A percentile compares a stretch with the other conserved stretches of the same genome.
phyloP scores from a whole-genome alignment of 2,113 vertebrate genomes.

The Sialia sialis region DNA sequence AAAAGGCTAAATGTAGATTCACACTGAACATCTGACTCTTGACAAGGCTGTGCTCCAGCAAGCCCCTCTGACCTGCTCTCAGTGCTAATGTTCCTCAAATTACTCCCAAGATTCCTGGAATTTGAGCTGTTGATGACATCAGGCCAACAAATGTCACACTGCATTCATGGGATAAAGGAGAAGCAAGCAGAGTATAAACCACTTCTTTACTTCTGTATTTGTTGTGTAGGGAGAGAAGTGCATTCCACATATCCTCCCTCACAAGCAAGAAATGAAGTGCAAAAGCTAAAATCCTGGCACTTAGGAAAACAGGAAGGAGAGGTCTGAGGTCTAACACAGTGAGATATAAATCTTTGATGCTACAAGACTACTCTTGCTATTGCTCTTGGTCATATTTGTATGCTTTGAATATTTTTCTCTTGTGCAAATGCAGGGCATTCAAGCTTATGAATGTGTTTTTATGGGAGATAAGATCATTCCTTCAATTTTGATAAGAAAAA shows the following conservation, averaged over 20 bases:
- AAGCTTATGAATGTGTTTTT: not conserved
- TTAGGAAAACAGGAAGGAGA: not conserved
- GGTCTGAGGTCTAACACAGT: not conserved
- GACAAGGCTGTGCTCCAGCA: not conserved
- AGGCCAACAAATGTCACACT: constrained; percentile 1
- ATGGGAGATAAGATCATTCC: not conserved
- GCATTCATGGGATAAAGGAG: not conserved
- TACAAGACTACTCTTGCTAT: not conserved
- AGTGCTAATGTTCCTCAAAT: not conserved
- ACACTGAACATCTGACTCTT: not conserved
- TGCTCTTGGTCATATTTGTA: not conserved
- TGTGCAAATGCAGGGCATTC: not conserved
- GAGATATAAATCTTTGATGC: not conserved
- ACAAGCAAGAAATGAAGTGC: not conserved
- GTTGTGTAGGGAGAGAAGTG: not conserved
- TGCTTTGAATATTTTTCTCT: not conserved
- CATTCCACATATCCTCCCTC: not conserved
- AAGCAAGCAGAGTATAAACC: not conserved
- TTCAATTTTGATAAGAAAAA: not conserved
- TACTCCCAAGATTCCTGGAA: not conserved
- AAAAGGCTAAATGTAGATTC: constrained; percentile 36
- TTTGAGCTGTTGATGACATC: not conserved
- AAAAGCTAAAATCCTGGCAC: not conserved
- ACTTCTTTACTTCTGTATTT: not conserved
- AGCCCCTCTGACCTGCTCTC: not conserved